Percentiles rank a stretch among this genome's conserved stretches.
phyloP scores from a whole-genome alignment of 2,888 invertebrate species.

The Aphrophora alni region DNA sequence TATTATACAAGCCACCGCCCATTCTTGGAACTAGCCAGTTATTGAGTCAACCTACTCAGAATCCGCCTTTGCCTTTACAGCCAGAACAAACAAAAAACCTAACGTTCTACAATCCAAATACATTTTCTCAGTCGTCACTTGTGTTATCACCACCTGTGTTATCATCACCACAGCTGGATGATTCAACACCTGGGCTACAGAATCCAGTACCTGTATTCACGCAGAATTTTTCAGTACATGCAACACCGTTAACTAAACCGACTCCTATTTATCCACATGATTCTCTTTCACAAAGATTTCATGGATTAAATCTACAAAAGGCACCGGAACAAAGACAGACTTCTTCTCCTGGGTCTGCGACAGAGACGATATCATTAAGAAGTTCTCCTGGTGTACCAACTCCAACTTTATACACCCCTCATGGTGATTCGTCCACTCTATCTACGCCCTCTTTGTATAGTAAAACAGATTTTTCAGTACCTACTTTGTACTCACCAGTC shows the following conservation, averaged over 20 bases:
- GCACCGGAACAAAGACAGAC: not conserved
- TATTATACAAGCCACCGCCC: not conserved
- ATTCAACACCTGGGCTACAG: not conserved
- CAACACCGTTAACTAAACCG: slow-evolving; percentile 23
- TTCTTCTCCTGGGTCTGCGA: not conserved
- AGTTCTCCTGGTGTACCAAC: slow-evolving; percentile 1
- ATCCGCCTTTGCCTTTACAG: not conserved
- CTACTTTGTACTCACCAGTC: not conserved
- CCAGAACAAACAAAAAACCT: not conserved
- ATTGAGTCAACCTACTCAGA: not conserved
- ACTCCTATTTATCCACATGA: slow-evolving; percentile 29
- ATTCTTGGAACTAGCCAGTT: not conserved
- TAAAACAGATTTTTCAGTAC: not conserved
- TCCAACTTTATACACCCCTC: not conserved
- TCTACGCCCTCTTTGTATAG: not conserved
- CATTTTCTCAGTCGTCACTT: not conserved
- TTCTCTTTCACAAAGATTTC: slow-evolving; percentile 12
- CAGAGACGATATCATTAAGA: not conserved
- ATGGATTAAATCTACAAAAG: not conserved
- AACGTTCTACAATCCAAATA: not conserved
- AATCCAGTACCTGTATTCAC: slow-evolving; percentile 28
- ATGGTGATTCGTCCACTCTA: not conserved
- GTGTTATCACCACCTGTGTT: not conserved
- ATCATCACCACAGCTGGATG: not conserved
- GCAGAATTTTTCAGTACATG: slow-evolving; percentile 25